These are phyloP conservation scores for Aphidius gifuensis DNA, from an alignment of 1,140 invertebrate species.

Conservation along the genomic window DNA sequence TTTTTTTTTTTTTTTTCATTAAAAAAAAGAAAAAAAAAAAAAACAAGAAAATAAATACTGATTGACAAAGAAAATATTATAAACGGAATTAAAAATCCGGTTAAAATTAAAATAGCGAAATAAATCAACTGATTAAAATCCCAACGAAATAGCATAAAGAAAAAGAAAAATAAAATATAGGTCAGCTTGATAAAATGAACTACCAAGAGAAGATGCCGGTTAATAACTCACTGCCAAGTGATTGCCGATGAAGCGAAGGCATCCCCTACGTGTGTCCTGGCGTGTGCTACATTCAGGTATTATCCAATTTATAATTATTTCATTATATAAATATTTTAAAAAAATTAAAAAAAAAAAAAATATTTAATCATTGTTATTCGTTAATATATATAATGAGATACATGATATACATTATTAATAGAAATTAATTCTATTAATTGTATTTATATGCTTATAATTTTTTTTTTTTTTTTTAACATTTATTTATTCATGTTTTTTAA, in stretches of 20 bases:
- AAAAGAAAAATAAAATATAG: constrained; percentile 48
- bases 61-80: constrained; percentile 12
- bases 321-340: constrained; percentile 50
- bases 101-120: constrained; percentile 40
- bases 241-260: constrained; percentile 54
- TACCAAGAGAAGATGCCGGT: constrained; percentile 57
- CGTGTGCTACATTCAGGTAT: constrained; percentile 55
- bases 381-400: constrained; percentile 26
- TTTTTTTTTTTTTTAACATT: no score
- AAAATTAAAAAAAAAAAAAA: constrained; percentile 27
- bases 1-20: not conserved
- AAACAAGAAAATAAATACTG: not conserved
- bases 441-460: no score
- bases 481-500: no score
- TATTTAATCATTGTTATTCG: constrained; percentile 42
- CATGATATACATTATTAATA: no score
- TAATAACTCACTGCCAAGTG: constrained; percentile 55
- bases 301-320: constrained; percentile 56
- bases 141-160: constrained; percentile 51
- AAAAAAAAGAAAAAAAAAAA: not conserved
- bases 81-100: constrained; percentile 38
- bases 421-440: no score
- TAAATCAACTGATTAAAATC: constrained; percentile 38
- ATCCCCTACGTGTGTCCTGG: constrained; percentile 53
- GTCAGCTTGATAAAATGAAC: constrained; percentile 55